Evolutionary conservation across 2,888 invertebrate genomes (phyloP), one percentile per base, ranked within the genome.

Genomic region (Cremastobaeus sp.): DNA sequence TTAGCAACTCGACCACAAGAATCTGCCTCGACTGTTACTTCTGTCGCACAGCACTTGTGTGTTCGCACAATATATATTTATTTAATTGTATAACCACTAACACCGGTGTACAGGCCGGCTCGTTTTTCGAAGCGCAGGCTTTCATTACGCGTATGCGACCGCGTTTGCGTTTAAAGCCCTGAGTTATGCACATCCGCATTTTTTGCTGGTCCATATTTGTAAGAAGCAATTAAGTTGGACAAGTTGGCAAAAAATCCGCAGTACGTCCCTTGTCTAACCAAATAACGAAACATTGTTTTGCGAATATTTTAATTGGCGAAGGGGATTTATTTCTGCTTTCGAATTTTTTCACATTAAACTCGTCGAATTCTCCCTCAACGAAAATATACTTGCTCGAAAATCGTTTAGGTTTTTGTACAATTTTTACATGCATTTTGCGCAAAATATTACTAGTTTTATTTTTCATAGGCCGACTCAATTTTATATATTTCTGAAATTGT

Each of bases 141-240:
- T 85, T 86, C 84, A 86, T 86, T 86, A 85, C 83, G 81, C 80
- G 81, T 79, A 77, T 74, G 65, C 71, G 76, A 76, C 77, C 76
- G 60, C 81, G 77, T 78, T 81, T 79, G 80, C 83, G 85, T 85
- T 86, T 86, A 86, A 84, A 83, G 83, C 83, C 62, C 83, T 83
- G 83, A 85, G 81, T 85, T 85, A 85, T 85, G 81, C 81, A 77
- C 80, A 81, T 79, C 79, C 81, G 82, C 83, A 83, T 86, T 86
- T 86, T 85, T 83, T 81, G 78, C 80, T 77, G 78, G 76, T 80
- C 81, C 52, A 21, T 32, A 66, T 50, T 52, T 66, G 66, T 64
- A 69, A 71, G 66, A 78, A 78, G 78, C 80, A 47, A 45, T 52
- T 68, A 62, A 28, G 43, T 62, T 34, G 17, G 18, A 54, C 30